A percentile compares a stretch with the other conserved stretches of the same genome.
Evolutionary conservation across 2,888 invertebrate species (phyloP).

Genomic region (Herminia tarsipennalis): DNA sequence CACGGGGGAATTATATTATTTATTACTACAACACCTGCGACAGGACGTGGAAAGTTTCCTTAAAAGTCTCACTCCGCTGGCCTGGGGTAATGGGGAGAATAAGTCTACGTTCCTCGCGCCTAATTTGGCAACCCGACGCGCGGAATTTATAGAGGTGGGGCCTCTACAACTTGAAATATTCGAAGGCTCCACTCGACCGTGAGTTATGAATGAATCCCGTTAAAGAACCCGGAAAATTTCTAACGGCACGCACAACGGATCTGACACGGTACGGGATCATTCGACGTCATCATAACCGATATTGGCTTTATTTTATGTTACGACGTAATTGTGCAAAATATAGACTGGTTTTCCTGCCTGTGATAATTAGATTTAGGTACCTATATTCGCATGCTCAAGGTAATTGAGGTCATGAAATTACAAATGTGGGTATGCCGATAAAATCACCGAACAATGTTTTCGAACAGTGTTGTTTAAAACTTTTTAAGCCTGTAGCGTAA

Average conservation of each 20-base stretch:
- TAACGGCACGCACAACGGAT: conserved; percentile 67
- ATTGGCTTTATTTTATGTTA: conserved; percentile 29
- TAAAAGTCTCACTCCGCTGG: conserved; percentile 61
- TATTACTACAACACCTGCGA: conserved; percentile 71
- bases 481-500: conserved; percentile 16
- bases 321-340: conserved; percentile 9
- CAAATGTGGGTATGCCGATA: conserved; percentile 15
- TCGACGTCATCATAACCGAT: conserved; percentile 35
- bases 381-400: conserved; percentile 18
- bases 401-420: conserved; percentile 37
- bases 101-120: conserved; percentile 81
- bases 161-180: conserved; percentile 82
- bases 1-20: conserved; percentile 59
- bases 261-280: conserved; percentile 53
- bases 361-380: conserved; percentile 14
- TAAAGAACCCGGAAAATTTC: conserved; percentile 85
- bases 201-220: conserved; percentile 85
- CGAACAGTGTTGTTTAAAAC: conserved; percentile 5
- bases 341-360: conserved; percentile 5
- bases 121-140: conserved; percentile 85
- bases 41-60: conserved; percentile 70
- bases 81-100: conserved; percentile 75
- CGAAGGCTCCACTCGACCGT: conserved; percentile 83
- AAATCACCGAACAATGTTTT: conserved; percentile 21
- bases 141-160: conserved; percentile 82